Evolutionary conservation across 1,140 invertebrate species (phyloP).

Genomic region (Grapholita molesta): DNA sequence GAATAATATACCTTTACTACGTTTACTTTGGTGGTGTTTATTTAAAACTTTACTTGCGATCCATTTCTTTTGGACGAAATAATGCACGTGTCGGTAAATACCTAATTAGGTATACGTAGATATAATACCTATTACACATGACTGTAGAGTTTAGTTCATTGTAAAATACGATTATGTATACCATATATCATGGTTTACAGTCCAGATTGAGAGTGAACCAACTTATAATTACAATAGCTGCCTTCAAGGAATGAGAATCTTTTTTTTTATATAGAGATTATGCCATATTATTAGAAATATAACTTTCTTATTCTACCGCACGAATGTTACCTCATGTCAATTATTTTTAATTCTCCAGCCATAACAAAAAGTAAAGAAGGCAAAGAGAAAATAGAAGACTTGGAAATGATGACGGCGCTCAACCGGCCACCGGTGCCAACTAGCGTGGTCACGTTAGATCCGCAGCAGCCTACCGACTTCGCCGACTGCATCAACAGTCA

Average conservation of each 20-base stretch:
- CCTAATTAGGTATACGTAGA: no score
- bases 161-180: no score
- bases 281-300: no score
- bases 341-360: constrained; percentile 59
- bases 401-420: constrained; percentile 71
- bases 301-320: no score
- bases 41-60: neutral
- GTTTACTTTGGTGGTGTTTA: neutral
- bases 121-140: no score
- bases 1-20: no score
- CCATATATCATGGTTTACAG: no score
- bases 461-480: constrained; percentile 59
- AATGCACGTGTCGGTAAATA: neutral
- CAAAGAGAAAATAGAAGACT: constrained; percentile 69
- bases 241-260: no score
- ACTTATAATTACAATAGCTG: no score
- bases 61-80: neutral
- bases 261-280: no score
- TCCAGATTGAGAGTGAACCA: no score
- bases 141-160: no score
- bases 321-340: neutral
- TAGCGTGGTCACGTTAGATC: constrained; percentile 65
- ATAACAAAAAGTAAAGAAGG: constrained; percentile 72
- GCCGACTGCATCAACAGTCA: constrained; percentile 74
- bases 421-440: constrained; percentile 62